Conservation (phyloP, 2,113 vertebrate species). For the Brachypodius melanocephalos region DNA sequence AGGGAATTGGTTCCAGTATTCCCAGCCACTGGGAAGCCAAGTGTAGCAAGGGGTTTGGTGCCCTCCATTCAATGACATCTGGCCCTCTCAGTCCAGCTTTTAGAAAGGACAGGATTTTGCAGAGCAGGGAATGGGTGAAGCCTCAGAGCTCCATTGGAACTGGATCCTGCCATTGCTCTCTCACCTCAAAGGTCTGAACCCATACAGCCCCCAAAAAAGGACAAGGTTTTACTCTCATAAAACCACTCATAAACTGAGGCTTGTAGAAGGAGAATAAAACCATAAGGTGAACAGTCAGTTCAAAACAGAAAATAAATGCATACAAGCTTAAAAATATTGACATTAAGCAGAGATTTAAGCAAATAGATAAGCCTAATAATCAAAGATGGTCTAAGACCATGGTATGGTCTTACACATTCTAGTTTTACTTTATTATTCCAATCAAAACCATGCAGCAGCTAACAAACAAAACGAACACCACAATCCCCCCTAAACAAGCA, state of each 20-base stretch:
- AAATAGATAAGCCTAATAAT: background rate
- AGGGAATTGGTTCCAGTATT: background rate
- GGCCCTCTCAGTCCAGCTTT: background rate
- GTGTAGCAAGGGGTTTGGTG: background rate
- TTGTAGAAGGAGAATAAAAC: background rate
- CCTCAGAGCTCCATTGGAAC: background rate
- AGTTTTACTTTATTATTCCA: background rate
- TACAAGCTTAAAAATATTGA: background rate
- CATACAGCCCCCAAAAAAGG: background rate
- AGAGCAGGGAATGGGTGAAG: background rate
- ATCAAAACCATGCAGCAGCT: background rate
- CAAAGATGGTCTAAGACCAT: background rate
- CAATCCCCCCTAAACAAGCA: background rate
- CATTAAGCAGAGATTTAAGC: background rate
- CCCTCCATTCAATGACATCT: background rate
- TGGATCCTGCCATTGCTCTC: background rate
- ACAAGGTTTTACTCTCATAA: rapidly evolving
- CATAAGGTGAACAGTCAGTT: background rate
- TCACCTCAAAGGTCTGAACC: background rate
- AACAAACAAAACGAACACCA: background rate
- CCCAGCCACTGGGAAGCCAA: background rate
- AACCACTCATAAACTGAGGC: background rate
- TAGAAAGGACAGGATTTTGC: background rate
- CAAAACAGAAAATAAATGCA: background rate
- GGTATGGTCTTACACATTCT: background rate